Evolutionary conservation across 1,140 invertebrate genomes (phyloP), one percentile per base, ranked within the genome.

Genomic region (Diuraphis noxia): DNA sequence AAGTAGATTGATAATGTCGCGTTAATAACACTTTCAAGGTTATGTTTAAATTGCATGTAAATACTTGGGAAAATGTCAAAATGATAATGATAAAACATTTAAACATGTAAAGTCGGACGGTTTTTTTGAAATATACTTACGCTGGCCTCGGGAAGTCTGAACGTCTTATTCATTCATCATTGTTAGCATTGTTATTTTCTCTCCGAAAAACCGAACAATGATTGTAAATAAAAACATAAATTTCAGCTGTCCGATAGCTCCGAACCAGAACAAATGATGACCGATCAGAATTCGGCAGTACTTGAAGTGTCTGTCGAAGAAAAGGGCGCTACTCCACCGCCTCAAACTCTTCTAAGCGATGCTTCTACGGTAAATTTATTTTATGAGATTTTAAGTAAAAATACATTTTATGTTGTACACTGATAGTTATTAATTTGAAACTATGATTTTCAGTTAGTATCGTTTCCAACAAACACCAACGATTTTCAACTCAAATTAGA

Each of bases 281-380:
- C 40, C 19, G 89, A 91, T 40, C 89, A 82, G 34, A 88, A 52
- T n/a, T 36, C 89, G 34, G 89, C 89, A 2, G 89, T 91, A 30
- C 72, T 91, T 19, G 89, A 91, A 82, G 89, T 91, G 72, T 91
- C 89, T 9, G 77, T 91, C 43, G 89, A 91, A 40, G 89, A 91
- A 82, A 40, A 91, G 52, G 43, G 43, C 34, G 43, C 52, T 1
- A 38, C 89, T 38, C n/a, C 36, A 34, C 52, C 30, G 43, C 77
- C 89, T 38, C 89, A 43, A 25, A 49, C 41, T 36, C 38, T 43
- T 49, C 41, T 49, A 43, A 90, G 46, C 10, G 89, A 91, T 38
- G 25, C 43, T 36, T 36, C 89, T 25, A 81, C 43, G 43, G 89
- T 82, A 91, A 36, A 46, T 36, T 8, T 25, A 52, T 25, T 49